Base-by-base conservation (phyloP, 2,888 invertebrate genomes). In the Drosophila kanekoi region DNA sequence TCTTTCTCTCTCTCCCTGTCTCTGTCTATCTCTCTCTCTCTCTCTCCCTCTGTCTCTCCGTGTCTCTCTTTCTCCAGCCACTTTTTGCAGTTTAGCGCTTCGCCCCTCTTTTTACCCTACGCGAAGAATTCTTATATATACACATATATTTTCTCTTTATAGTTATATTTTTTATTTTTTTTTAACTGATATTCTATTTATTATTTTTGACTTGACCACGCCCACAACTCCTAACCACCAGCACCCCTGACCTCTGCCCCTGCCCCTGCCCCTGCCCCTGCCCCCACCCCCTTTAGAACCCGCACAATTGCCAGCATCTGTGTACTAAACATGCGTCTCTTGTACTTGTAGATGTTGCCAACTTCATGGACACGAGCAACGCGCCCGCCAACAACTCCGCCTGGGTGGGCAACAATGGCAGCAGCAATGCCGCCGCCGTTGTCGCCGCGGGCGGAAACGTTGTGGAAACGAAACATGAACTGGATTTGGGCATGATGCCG, bases 401-500 rank as follows among this genome's bases (percentile, higher is more conserved):
- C 6, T 63, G 66, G 51, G 28, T 28, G 28, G 35, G 35, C 2
- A 66, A 41, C 14, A 33, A 9, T 47, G 40, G 40, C 40, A 10
- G 35, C 35, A 13, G 4, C 20, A 52, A 13, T 13, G 41, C 11
- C 6, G 41, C 8, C 14, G 11, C 40, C 13, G 41, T 40, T 66
- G 45, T 48, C 38, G 16, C 58, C 10, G 61, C 90, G 91, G 90
- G 68, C 86, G 28, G 76, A 74, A 48, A 28, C 4, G 62, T 54
- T 1, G 78, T 89, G 47, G 92, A 93, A 69, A 93, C 92, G 43
- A 94, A 94, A 86, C 92, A 93, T 81, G 93, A 94, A 84, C 94
- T 92, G 48, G 93, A 94, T 71, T 91, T 94, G 80, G 94, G 95
- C 88, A 95, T 95, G 92, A 95, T 95, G 95, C 95, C 95, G 87